Evolutionary conservation across 1,140 invertebrate genomes (phyloP), one percentile per base, ranked within the genome.

Genomic region (Anastatus disparis): DNA sequence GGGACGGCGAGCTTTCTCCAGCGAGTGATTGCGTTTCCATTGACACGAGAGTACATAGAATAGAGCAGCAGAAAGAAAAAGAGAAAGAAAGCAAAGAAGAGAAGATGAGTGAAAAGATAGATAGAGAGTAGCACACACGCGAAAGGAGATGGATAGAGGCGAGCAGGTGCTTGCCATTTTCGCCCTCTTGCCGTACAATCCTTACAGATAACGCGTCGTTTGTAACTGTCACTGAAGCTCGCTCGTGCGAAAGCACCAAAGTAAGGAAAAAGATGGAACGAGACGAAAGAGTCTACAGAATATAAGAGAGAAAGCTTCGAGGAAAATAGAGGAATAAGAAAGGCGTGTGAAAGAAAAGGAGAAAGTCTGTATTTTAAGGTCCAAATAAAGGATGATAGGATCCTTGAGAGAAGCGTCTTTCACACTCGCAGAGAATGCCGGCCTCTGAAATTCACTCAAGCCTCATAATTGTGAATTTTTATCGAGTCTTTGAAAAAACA

Each of bases 191-290:
- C 44, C 24, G 72, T 75, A 77, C 78, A 80, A 82, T 83, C 78
- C 82, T 82, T 81, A 79, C 73, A 79, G 79, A 83, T 83, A 82
- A 83, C 78, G 73, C 76, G 75, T 83, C 82, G 80, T 83, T 83
- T 83, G 82, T 83, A 81, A 83, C 81, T 82, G 82, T 83, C 82
- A 73, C 75, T 72, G 68, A n/a, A n/a, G 50, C 44, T 48, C 64
- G 53, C 52, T n/a, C n/a, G n/a, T n/a, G n/a, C n/a, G n/a, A n/a
- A n/a, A n/a, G n/a, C n/a, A n/a, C n/a, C n/a, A n/a, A n/a, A n/a
- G n/a, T n/a, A 40, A 48, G 63, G 73, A 74, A 69, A 73, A 67
- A 70, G 66, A 74, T 73, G 74, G 65, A 72, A 61, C 71, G 71
- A 75, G 61, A 50, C 64, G 24, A 42, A 70, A 71, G 70, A 75